A percentile compares a stretch with the other conserved stretches of the same genome.
These are phyloP conservation scores for Pocillopora meandrina DNA, from an alignment of 92 coral and sea anemone genomes.

Conservation along the genomic window DNA sequence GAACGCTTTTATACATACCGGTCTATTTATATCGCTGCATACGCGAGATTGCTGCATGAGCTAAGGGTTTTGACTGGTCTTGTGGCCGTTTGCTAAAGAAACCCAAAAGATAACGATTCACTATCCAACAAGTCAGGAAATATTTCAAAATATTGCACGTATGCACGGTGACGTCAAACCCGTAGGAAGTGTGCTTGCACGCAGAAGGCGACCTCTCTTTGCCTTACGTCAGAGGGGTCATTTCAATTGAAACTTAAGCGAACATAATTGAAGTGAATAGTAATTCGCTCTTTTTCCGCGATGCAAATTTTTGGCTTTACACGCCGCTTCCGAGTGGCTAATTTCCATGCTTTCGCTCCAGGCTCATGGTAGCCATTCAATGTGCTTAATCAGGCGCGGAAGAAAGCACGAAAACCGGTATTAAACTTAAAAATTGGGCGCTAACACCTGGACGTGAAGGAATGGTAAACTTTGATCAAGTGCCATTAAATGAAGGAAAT, in stretches of 20 bases:
- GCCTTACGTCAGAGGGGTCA: not conserved
- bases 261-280: not conserved
- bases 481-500: not conserved
- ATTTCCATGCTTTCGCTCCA: not conserved
- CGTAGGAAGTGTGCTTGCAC: not conserved
- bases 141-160: not conserved
- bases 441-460: constrained; percentile 4
- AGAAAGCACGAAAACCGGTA: not conserved
- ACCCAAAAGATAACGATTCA: not conserved
- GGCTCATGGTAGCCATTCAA: not conserved
- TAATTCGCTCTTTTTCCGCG: constrained; percentile 17
- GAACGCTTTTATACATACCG: too few species aligned
- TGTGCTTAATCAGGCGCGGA: not conserved
- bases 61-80: too few species aligned
- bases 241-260: not conserved
- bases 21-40: too few species aligned
- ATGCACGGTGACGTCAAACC: constrained; percentile 2
- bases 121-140: not conserved
- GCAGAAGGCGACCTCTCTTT: not conserved
- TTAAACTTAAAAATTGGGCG: not conserved
- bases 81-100: not conserved
- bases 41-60: too few species aligned
- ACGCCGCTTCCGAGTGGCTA: not conserved
- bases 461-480: constrained; percentile 30
- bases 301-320: not conserved